Conservation (phyloP, 2,888 invertebrate genomes). For the Leptinotarsa haldemani region DNA sequence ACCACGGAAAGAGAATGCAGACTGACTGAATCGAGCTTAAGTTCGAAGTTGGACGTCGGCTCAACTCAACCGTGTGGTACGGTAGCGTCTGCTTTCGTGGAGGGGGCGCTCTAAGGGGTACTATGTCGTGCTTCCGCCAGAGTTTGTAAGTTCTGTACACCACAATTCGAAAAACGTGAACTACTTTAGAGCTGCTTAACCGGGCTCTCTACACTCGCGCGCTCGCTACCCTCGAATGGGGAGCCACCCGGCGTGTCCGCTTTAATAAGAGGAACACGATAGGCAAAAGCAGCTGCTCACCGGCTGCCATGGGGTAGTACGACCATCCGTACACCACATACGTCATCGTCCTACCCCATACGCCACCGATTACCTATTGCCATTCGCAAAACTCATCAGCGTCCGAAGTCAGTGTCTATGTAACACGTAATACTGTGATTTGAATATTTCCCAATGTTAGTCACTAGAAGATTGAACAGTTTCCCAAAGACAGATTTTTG, state of each 20-base stretch:
- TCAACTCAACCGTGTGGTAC: conserved; percentile 59
- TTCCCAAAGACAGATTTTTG: not conserved
- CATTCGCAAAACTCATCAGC: conserved; percentile 31
- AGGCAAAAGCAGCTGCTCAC: conserved; percentile 50
- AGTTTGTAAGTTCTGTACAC: conserved; percentile 44
- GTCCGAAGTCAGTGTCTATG: not conserved
- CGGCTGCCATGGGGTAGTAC: conserved; percentile 57
- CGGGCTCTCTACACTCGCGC: conserved; percentile 52
- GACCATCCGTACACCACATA: conserved; percentile 48
- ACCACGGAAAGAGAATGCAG: conserved; percentile 55
- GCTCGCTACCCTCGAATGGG: conserved; percentile 63
- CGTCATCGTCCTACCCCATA: conserved; percentile 56
- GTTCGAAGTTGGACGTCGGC: conserved; percentile 49
- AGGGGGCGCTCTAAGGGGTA: conserved; percentile 64
- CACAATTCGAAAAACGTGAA: conserved; percentile 42
- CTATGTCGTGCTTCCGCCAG: conserved; percentile 59
- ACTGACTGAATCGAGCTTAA: conserved; percentile 57
- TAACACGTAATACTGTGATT: not conserved
- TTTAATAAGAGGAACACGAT: conserved; percentile 61
- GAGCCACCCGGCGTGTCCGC: conserved; percentile 60
- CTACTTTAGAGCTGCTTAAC: conserved; percentile 40
- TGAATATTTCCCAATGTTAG: not conserved
- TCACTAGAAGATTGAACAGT: not conserved
- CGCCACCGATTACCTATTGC: conserved; percentile 47
- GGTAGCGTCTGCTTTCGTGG: conserved; percentile 59